Evolutionary conservation across 2,888 invertebrate species (phyloP), one percentile per base, ranked within the genome.

Genomic region (Orgyia antiqua): DNA sequence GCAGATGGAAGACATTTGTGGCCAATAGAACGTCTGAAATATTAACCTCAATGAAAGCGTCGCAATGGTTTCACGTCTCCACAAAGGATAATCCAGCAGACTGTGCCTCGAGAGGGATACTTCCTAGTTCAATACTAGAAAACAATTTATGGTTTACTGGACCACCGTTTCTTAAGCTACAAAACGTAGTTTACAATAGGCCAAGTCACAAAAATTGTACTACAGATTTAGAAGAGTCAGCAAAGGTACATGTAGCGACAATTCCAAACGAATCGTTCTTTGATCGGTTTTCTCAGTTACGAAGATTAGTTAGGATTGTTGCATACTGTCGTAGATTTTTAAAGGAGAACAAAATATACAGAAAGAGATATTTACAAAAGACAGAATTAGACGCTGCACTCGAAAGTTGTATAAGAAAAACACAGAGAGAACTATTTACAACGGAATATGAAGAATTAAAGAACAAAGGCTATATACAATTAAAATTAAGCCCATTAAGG

Each of bases 1-100:
- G n/a, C n/a, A n/a, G n/a, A n/a, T 33, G 29, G 33, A 12, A 19
- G 6, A 26, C 29, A 8, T 29, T 28, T 25, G 31, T 32, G 4
- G 29, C 20, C 1, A 29, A 33, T 11, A 12, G 33, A 12, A 24
- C 24, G 1, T 21, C 33, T 2, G 24, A 33, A 7, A 33, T 33
- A 3, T 18, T 33, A 9, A 15, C 12, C 4, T 12, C 7, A n/a
- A 8, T 24, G 2, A n/a, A n/a, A n/a, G n/a, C n/a, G n/a, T n/a
- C n/a, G n/a, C n/a, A n/a, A n/a, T n/a, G n/a, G n/a, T n/a, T n/a
- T n/a, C n/a, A n/a, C n/a, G n/a, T n/a, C n/a, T n/a, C n/a, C n/a
- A n/a, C n/a, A n/a, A n/a, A n/a, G n/a, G n/a, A n/a, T n/a, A n/a
- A n/a, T n/a, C n/a, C n/a, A n/a, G n/a, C n/a, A n/a, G n/a, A n/a